Evolutionary conservation across 2,113 vertebrate genomes (phyloP).

Genomic region (Onychostruthus taczanowskii): DNA sequence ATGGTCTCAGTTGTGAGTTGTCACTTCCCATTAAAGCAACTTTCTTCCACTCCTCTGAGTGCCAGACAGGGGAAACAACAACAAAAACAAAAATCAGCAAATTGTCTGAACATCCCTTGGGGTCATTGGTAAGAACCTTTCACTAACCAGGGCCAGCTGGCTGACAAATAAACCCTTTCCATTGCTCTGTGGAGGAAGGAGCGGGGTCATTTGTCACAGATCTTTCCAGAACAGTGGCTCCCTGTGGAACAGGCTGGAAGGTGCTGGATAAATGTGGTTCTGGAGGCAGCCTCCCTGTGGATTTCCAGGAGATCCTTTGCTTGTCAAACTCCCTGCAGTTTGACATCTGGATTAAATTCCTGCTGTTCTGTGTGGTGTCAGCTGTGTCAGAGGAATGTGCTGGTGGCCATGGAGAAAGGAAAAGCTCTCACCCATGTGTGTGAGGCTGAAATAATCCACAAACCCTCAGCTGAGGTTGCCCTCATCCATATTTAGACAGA

Average conservation of each 20-base stretch:
- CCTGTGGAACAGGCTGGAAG: neutral
- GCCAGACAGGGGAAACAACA: neutral
- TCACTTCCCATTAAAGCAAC: slow-evolving; percentile 20
- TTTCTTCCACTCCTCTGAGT: neutral
- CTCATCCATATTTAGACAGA: neutral
- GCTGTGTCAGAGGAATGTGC: neutral
- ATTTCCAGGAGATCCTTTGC: neutral
- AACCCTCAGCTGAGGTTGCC: neutral
- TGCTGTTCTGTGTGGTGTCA: neutral
- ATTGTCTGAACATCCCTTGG: neutral
- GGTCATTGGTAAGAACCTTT: neutral
- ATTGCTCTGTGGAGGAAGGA: neutral
- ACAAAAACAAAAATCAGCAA: neutral
- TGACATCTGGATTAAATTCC: neutral
- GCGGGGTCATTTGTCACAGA: neutral
- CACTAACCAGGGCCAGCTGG: neutral
- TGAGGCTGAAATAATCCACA: neutral
- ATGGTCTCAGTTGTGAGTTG: neutral
- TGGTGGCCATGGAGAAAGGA: neutral
- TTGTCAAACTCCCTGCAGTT: neutral
- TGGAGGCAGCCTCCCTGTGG: neutral
- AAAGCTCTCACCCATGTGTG: rapidly evolving
- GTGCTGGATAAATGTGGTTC: neutral
- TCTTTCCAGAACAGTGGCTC: neutral
- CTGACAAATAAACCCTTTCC: neutral